Evolutionary conservation across 2,797 vertebrate genomes (phyloP).

Genomic region (Rallus crepitans): DNA sequence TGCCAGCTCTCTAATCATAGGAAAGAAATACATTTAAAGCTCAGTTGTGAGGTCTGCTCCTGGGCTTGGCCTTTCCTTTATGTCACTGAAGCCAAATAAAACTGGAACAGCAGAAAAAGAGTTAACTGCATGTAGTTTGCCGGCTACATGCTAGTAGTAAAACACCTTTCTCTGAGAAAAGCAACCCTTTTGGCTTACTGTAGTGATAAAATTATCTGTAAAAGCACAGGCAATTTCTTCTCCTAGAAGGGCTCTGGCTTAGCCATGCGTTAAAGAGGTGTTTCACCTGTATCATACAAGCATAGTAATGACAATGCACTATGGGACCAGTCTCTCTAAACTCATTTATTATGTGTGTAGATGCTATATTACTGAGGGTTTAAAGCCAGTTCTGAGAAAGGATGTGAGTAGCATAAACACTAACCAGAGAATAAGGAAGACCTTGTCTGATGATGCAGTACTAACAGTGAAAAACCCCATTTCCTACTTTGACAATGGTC

Average conservation of each 20-base stretch:
- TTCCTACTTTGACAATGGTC: background rate
- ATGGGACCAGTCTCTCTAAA: background rate
- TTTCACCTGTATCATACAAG: background rate
- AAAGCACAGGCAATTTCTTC: background rate
- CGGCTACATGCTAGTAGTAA: background rate
- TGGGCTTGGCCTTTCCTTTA: background rate
- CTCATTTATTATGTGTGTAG: background rate
- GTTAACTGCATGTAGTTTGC: background rate
- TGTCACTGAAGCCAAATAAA: background rate
- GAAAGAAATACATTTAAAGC: slow-evolving; percentile 9
- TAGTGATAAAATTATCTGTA: background rate
- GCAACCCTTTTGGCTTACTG: background rate
- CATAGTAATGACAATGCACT: background rate
- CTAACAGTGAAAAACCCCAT: background rate
- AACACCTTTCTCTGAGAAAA: background rate
- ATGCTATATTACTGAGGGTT: background rate
- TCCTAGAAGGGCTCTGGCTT: background rate
- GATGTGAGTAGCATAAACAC: background rate
- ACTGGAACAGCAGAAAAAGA: background rate
- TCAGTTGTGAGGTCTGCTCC: background rate
- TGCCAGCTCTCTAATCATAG: slow-evolving; percentile 11
- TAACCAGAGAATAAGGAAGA: background rate
- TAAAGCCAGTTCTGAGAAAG: background rate
- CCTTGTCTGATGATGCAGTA: background rate
- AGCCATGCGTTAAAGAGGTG: background rate